Evolutionary conservation across 1,140 invertebrate species (phyloP).

Genomic region (Centruroides vittatus): DNA sequence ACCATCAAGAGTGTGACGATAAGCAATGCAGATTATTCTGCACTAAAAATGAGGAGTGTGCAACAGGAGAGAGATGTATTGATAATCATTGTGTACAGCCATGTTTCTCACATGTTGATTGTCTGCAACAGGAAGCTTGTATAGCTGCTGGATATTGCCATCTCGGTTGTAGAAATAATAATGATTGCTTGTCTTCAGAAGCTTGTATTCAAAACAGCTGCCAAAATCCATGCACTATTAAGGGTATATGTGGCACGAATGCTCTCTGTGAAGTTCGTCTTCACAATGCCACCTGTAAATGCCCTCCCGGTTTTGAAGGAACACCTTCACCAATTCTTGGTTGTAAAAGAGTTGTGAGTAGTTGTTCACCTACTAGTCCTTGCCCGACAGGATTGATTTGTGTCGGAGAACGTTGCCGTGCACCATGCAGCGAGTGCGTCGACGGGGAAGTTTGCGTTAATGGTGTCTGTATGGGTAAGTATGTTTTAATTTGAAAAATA

Average conservation of each 20-base stretch:
- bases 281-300: conserved; percentile 45
- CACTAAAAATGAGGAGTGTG: conserved; percentile 57
- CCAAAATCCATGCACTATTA: conserved; percentile 56
- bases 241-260: conserved; percentile 67
- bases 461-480: conserved; percentile 17
- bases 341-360: conserved; percentile 59
- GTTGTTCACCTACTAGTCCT: conserved; percentile 24
- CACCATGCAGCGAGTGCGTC: conserved; percentile 20
- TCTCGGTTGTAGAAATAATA: conserved; percentile 63
- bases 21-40: conserved; percentile 71
- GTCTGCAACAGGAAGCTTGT: conserved; percentile 61
- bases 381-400: conserved; percentile 21
- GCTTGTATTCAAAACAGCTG: conserved; percentile 72
- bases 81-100: conserved; percentile 49
- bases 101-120: conserved; percentile 64
- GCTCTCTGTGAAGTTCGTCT: conserved; percentile 56
- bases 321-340: conserved; percentile 78
- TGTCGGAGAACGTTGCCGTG: conserved; percentile 16
- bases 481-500: background rate
- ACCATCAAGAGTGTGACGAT: conserved; percentile 57
- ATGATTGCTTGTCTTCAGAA: conserved; percentile 55
- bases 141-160: conserved; percentile 52
- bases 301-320: conserved; percentile 65
- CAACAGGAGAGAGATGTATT: conserved; percentile 57
- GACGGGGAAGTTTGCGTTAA: conserved; percentile 20